A percentile compares a stretch with the other conserved stretches of the same genome.
These are phyloP conservation scores for Carterocephalus palaemon DNA, from an alignment of 2,888 invertebrate genomes.

Conservation along the genomic window DNA sequence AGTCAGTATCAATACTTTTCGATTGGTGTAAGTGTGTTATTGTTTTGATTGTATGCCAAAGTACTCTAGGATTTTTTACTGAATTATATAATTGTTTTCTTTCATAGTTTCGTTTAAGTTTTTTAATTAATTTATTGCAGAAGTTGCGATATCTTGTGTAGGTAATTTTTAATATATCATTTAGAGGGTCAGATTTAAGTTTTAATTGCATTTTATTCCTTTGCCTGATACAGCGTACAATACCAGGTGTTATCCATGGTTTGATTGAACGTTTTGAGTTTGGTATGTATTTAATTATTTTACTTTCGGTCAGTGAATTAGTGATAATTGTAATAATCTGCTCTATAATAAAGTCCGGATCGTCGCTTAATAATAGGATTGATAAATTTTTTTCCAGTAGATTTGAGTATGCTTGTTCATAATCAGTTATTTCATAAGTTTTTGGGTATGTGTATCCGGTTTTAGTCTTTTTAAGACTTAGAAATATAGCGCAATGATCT, in stretches of 20 bases:
- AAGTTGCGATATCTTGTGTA: too few relatives aligned
- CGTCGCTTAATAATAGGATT: not conserved
- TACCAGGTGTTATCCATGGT: slow-evolving; percentile 6
- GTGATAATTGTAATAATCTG: not conserved
- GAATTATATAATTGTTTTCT: too few relatives aligned
- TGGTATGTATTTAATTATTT: not conserved
- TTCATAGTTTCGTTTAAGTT: too few relatives aligned
- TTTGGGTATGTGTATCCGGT: not conserved
- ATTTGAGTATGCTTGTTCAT: not conserved
- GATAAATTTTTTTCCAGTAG: not conserved
- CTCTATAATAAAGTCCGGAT: not conserved
- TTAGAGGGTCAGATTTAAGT: slow-evolving; percentile 4
- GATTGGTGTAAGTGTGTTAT: too few relatives aligned
- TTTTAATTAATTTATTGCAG: too few relatives aligned
- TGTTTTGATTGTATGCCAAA: too few relatives aligned
- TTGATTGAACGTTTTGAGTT: not conserved
- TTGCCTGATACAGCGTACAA: not conserved
- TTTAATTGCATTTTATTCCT: slow-evolving; percentile 8
- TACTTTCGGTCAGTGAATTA: not conserved
- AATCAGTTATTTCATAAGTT: not conserved
- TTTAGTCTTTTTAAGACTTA: not conserved
- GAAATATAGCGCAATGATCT: slow-evolving; percentile 6
- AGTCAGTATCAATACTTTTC: too few relatives aligned
- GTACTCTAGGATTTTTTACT: too few relatives aligned
- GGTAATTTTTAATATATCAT: too few relatives aligned